Evolutionary conservation across 2,888 invertebrate species (phyloP).

Genomic region (Pollenia angustigena): DNA sequence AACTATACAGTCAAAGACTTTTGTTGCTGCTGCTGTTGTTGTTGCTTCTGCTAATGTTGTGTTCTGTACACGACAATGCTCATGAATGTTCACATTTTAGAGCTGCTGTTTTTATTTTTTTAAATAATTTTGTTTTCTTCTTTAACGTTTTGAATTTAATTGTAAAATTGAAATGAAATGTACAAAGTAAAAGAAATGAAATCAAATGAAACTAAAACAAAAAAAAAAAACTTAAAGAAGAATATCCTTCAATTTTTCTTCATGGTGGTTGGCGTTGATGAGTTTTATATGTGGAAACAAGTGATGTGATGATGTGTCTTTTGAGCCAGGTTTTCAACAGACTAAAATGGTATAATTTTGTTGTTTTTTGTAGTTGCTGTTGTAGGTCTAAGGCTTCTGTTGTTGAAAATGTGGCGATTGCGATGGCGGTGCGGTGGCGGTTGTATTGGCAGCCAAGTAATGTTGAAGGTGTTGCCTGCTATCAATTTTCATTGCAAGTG

Average conservation of each 20-base stretch:
- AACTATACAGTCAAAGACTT: slow-evolving; percentile 52
- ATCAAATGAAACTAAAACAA: slow-evolving; percentile 30
- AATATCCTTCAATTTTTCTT: slow-evolving; percentile 72
- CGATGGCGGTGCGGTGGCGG: not conserved
- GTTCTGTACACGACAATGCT: slow-evolving; percentile 63
- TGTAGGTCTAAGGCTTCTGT: not conserved
- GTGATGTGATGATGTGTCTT: slow-evolving; percentile 32
- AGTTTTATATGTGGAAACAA: slow-evolving; percentile 63
- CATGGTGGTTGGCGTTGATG: slow-evolving; percentile 74
- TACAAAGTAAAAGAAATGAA: slow-evolving; percentile 36
- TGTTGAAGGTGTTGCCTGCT: slow-evolving; percentile 71
- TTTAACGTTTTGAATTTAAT: slow-evolving; percentile 60
- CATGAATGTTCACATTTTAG: slow-evolving; percentile 71
- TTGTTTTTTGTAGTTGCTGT: slow-evolving; percentile 6
- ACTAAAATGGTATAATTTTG: slow-evolving; percentile 64
- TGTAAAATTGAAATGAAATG: slow-evolving; percentile 66
- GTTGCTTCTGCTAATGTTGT: slow-evolving; percentile 23
- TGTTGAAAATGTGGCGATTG: slow-evolving; percentile 8
- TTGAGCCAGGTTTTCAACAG: slow-evolving; percentile 13
- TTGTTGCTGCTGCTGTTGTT: slow-evolving; percentile 1
- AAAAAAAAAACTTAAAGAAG: slow-evolving; percentile 29
- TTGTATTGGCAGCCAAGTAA: not conserved
- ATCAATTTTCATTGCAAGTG: slow-evolving; percentile 74
- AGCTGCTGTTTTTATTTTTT: slow-evolving; percentile 49
- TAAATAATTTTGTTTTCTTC: not conserved